Conservation (phyloP, 2,888 invertebrate genomes). For the Megastigmus dorsalis region DNA sequence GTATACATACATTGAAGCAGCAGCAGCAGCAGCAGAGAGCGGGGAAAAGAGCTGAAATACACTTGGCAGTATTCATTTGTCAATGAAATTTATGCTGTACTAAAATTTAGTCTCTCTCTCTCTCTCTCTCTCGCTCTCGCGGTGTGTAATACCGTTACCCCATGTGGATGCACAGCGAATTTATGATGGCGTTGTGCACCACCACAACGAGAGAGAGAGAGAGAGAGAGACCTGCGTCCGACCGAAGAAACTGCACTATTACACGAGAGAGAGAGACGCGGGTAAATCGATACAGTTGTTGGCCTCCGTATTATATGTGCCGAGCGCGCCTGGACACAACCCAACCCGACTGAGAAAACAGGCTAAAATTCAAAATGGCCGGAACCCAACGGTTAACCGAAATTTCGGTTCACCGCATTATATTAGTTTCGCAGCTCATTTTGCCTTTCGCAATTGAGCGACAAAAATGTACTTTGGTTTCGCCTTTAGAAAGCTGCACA, state of each 20-base stretch:
- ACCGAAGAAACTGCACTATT: neutral
- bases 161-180: neutral
- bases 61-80: conserved; percentile 3
- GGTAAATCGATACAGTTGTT: conserved; percentile 4
- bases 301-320: neutral
- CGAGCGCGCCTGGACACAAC: neutral
- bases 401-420: conserved; percentile 15
- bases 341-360: no score
- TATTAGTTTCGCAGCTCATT: neutral
- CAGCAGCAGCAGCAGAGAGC: no score
- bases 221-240: no score
- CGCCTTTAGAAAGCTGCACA: no score
- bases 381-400: neutral
- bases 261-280: no score
- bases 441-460: neutral
- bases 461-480: no score
- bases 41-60: conserved; percentile 4
- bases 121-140: no score
- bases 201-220: neutral
- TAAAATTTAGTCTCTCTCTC: conserved; percentile 12
- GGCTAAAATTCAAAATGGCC: neutral
- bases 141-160: neutral
- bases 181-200: conserved; percentile 2
- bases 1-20: no score
- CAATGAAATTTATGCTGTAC: conserved; percentile 5